Evolutionary conservation across 1,140 invertebrate species (phyloP).

Genomic region (Delia radicum): DNA sequence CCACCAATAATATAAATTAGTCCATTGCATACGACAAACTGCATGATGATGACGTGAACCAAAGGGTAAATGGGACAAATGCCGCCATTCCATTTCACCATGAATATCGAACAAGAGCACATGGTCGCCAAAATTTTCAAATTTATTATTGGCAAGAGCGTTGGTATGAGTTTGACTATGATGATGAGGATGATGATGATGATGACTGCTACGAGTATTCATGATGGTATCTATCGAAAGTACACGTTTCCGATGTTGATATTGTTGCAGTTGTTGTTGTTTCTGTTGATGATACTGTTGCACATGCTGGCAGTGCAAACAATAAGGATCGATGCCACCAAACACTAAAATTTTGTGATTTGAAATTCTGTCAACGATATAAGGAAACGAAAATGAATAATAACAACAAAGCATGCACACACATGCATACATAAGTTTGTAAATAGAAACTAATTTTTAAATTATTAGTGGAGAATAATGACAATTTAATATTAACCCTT

Average conservation of each 20-base stretch:
- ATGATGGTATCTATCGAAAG: background rate
- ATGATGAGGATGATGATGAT: no score
- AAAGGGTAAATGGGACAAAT: slow-evolving; percentile 14
- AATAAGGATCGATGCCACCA: slow-evolving; percentile 24
- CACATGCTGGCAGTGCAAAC: slow-evolving; percentile 13
- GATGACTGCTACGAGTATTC: no score
- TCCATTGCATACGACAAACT: slow-evolving; percentile 26
- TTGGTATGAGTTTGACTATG: background rate
- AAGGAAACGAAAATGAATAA: background rate
- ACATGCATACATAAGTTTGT: no score
- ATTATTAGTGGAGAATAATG: no score
- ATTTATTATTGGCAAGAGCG: background rate
- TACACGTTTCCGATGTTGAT: background rate
- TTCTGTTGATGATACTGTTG: background rate
- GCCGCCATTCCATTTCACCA: slow-evolving; percentile 8
- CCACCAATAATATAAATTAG: slow-evolving; percentile 29
- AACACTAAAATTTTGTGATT: slow-evolving; percentile 23
- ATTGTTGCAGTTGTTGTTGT: background rate
- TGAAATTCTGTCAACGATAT: background rate
- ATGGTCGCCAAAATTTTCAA: slow-evolving; percentile 23
- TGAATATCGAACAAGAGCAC: slow-evolving; percentile 11
- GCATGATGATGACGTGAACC: slow-evolving; percentile 25
- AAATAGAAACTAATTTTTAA: no score
- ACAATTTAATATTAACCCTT: no score
- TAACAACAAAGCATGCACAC: no score